Conservation (phyloP, 1,140 invertebrate species). For the Delia radicum region DNA sequence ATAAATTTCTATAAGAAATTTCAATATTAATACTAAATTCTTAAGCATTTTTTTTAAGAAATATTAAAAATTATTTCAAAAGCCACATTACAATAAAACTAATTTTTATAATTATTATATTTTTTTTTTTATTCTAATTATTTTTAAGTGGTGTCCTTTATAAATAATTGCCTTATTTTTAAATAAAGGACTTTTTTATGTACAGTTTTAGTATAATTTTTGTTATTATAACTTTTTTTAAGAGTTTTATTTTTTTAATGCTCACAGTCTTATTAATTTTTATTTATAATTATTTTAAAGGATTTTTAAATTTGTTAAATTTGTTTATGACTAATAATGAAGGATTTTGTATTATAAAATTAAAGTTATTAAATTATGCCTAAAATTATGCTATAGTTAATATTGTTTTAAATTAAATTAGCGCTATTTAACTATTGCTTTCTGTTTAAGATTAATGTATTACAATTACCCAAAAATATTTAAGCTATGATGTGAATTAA, state of each 20-base stretch:
- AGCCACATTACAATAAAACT: background rate
- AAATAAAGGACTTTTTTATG: too few species aligned
- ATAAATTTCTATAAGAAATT: background rate
- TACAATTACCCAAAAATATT: background rate
- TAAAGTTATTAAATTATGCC: background rate
- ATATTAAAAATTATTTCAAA: background rate
- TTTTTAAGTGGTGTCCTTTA: too few species aligned
- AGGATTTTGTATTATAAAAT: background rate
- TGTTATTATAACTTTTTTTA: too few species aligned
- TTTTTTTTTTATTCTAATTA: background rate
- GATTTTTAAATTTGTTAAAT: too few species aligned
- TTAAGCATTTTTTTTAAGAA: background rate
- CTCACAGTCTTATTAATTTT: conserved; percentile 10
- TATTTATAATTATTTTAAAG: background rate
- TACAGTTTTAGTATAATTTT: background rate
- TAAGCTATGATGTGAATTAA: background rate
- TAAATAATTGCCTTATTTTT: background rate
- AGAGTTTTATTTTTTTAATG: background rate
- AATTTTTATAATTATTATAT: background rate
- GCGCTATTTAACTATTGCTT: conserved; percentile 17
- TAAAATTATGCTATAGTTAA: background rate
- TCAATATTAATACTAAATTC: background rate
- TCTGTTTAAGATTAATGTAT: background rate
- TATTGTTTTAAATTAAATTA: background rate
- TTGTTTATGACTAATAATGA: background rate